Percentiles rank a stretch among this genome's conserved stretches.
These are phyloP conservation scores for Diorhabda sublineata DNA, from an alignment of 1,140 invertebrate species.

Conservation along the genomic window DNA sequence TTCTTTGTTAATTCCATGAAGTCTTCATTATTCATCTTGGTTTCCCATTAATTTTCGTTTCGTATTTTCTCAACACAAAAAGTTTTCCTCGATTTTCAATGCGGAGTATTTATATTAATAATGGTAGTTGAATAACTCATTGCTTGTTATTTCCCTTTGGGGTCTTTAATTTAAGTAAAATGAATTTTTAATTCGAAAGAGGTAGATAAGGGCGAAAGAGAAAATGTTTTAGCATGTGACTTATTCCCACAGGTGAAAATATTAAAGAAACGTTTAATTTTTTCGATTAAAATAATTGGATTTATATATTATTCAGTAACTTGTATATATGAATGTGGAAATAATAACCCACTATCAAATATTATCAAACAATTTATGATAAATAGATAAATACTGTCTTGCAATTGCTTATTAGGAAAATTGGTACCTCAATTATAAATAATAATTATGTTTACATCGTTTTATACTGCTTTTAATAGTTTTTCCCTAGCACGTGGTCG, in stretches of 20 bases:
- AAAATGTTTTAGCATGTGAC: background rate
- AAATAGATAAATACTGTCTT: too few species aligned
- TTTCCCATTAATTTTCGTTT: constrained; percentile 12
- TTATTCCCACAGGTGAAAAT: background rate
- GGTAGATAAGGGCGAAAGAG: background rate
- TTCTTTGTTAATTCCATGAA: constrained; percentile 10
- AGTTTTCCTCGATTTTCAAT: constrained; percentile 2
- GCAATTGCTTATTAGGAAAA: too few species aligned
- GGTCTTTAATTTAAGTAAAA: background rate
- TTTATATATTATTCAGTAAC: too few species aligned
- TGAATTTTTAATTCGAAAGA: background rate
- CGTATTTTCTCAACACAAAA: background rate
- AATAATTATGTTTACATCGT: too few species aligned
- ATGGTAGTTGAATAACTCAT: background rate
- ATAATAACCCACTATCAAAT: too few species aligned
- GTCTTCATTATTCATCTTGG: constrained; percentile 8
- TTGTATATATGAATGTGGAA: too few species aligned
- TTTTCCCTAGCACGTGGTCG: too few species aligned
- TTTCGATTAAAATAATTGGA: background rate
- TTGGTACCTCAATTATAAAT: too few species aligned
- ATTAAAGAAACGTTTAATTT: background rate
- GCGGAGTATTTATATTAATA: background rate
- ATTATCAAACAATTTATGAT: too few species aligned
- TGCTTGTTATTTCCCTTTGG: background rate
- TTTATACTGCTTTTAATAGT: too few species aligned